These are phyloP conservation scores for Limnephilus lunatus DNA, from an alignment of 2,888 invertebrate species.

Conservation along the genomic window DNA sequence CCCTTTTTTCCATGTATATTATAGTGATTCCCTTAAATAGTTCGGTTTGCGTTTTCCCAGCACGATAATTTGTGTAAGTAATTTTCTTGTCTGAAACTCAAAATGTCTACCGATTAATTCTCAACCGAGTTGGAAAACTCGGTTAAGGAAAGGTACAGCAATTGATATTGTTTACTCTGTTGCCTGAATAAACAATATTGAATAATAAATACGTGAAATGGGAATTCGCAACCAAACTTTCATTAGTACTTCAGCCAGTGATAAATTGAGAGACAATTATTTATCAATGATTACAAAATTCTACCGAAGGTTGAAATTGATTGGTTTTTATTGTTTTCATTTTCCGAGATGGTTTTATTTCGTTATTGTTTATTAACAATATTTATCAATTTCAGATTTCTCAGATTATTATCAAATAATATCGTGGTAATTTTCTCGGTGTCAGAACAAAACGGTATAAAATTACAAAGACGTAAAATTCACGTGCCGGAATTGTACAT, in stretches of 20 bases:
- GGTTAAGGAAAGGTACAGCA: neutral
- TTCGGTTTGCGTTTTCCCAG: neutral
- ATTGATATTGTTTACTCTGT: neutral
- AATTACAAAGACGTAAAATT: no score
- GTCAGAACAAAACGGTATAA: no score
- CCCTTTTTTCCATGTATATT: no score
- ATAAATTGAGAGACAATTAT: neutral
- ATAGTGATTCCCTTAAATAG: neutral
- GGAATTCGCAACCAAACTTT: neutral
- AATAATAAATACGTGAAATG: neutral
- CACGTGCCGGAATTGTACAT: no score
- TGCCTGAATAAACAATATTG: neutral
- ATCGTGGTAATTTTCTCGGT: no score
- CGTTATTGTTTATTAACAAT: neutral
- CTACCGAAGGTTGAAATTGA: neutral
- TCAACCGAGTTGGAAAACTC: neutral
- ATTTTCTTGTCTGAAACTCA: neutral
- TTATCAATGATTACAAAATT: neutral
- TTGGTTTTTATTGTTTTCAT: neutral
- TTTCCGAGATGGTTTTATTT: neutral
- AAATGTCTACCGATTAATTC: neutral
- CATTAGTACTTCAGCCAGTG: neutral
- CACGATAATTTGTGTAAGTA: neutral
- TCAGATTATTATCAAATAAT: no score
- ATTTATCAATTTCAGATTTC: neutral